Percentiles rank a stretch among this genome's conserved stretches.
Evolutionary conservation across 2,888 invertebrate genomes (phyloP).

Genomic region (Opisthograptis luteolata): DNA sequence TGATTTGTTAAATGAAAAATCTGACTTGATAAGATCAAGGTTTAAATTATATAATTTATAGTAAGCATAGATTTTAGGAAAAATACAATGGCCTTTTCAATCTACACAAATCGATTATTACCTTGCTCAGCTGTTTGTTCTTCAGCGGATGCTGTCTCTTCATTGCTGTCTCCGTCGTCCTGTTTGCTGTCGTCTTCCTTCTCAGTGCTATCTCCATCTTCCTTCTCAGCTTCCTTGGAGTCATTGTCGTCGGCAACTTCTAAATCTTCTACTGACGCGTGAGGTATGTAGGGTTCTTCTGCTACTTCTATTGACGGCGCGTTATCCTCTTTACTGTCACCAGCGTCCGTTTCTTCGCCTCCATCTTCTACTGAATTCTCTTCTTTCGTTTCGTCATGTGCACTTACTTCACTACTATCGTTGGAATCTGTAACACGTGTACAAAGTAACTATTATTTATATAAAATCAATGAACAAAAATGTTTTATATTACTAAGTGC

Average conservation of each 20-base stretch:
- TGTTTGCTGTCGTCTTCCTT: conserved; percentile 48
- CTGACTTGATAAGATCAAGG: too few species aligned
- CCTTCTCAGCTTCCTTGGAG: conserved; percentile 67
- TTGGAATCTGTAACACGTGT: conserved; percentile 67
- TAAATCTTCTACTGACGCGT: conserved; percentile 76
- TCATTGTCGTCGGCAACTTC: conserved; percentile 61
- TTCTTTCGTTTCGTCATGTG: conserved; percentile 75
- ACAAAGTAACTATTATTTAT: neutral
- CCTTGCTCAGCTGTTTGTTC: conserved; percentile 75
- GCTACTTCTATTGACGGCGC: conserved; percentile 74
- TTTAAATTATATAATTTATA: too few species aligned
- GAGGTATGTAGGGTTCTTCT: conserved; percentile 77
- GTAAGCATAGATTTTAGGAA: too few species aligned
- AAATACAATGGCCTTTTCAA: too few species aligned
- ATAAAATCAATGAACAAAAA: too few species aligned
- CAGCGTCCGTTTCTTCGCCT: conserved; percentile 52
- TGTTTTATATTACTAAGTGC: too few species aligned
- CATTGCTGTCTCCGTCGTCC: conserved; percentile 60
- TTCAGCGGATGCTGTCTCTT: conserved; percentile 72
- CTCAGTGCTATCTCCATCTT: conserved; percentile 61
- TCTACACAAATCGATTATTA: conserved; percentile 32
- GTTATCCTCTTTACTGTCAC: conserved; percentile 62
- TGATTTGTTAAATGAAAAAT: too few species aligned
- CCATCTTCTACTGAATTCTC: conserved; percentile 69
- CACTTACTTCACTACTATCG: conserved; percentile 79